These are phyloP conservation scores for Erythrocebus patas DNA, from an alignment of 2,113 vertebrate genomes.

Conservation along the genomic window DNA sequence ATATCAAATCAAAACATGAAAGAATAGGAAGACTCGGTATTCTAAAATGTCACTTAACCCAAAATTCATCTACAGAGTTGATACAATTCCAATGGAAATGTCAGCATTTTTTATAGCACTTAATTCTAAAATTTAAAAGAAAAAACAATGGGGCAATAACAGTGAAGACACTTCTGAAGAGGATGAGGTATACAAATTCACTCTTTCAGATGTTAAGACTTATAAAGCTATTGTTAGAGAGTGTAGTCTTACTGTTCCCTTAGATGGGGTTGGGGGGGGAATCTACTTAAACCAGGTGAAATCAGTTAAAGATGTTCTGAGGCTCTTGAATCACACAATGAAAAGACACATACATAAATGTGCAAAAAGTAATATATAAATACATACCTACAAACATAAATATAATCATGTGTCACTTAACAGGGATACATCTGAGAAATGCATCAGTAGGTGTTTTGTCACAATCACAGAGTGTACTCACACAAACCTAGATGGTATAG, in stretches of 20 bases:
- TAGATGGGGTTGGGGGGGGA: neutral
- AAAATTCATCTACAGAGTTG: neutral
- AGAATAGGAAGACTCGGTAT: neutral
- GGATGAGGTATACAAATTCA: neutral
- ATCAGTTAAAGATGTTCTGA: neutral
- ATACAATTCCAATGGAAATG: neutral
- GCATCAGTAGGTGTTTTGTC: neutral
- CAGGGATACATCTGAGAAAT: neutral
- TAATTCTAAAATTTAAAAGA: neutral
- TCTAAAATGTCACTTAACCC: neutral
- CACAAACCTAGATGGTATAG: neutral
- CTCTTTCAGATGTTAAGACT: neutral
- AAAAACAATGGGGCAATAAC: neutral
- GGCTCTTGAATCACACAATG: neutral
- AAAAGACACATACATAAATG: neutral
- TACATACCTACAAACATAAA: neutral
- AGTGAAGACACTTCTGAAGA: neutral
- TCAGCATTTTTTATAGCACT: neutral
- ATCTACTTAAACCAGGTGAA: neutral
- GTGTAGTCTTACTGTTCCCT: neutral
- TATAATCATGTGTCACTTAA: neutral
- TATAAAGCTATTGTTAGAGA: neutral
- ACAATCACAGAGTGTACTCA: neutral
- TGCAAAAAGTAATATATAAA: neutral
- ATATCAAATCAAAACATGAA: neutral